A percentile compares a stretch with the other conserved stretches of the same genome.
Conservation (phyloP, 2,797 vertebrate species). For the Betta splendens region DNA sequence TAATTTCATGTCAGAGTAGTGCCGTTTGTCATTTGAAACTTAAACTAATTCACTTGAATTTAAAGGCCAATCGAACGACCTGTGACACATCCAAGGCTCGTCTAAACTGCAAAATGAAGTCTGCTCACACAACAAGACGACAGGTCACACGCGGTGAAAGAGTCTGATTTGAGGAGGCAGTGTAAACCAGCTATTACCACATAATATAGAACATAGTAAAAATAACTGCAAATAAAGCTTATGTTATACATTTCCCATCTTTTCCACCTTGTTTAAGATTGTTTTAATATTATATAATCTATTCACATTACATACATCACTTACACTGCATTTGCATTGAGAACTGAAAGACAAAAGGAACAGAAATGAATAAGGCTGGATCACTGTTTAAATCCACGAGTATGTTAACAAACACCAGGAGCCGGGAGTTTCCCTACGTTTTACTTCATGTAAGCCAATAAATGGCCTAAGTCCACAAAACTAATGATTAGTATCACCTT, state of each 20-base stretch:
- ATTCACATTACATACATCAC: slow-evolving; percentile 67
- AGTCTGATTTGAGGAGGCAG: slow-evolving; percentile 54
- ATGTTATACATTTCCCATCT: slow-evolving; percentile 47
- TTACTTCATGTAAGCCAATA: slow-evolving; percentile 46
- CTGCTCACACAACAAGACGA: slow-evolving; percentile 23
- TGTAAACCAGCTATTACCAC: slow-evolving; percentile 52
- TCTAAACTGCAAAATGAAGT: slow-evolving; percentile 25
- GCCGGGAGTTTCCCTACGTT: slow-evolving; percentile 38
- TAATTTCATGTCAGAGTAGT: slow-evolving; percentile 33
- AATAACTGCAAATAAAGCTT: slow-evolving; percentile 48
- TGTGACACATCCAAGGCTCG: slow-evolving; percentile 20
- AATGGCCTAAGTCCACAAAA: slow-evolving; percentile 59
- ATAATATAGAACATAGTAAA: slow-evolving; percentile 32
- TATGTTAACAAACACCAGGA: slow-evolving; percentile 60
- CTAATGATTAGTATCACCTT: slow-evolving; percentile 69
- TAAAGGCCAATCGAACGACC: slow-evolving; percentile 18
- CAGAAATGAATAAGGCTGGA: slow-evolving; percentile 69
- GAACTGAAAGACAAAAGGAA: slow-evolving; percentile 53
- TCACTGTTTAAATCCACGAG: slow-evolving; percentile 65
- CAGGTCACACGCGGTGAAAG: slow-evolving; percentile 17
- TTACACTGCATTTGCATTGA: slow-evolving; percentile 64
- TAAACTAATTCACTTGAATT: slow-evolving; percentile 27
- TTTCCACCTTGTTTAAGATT: slow-evolving; percentile 62
- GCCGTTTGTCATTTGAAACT: slow-evolving; percentile 19
- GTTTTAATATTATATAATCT: slow-evolving; percentile 58